Conservation (phyloP, 2,888 invertebrate genomes). For the Drosophila histrio region DNA sequence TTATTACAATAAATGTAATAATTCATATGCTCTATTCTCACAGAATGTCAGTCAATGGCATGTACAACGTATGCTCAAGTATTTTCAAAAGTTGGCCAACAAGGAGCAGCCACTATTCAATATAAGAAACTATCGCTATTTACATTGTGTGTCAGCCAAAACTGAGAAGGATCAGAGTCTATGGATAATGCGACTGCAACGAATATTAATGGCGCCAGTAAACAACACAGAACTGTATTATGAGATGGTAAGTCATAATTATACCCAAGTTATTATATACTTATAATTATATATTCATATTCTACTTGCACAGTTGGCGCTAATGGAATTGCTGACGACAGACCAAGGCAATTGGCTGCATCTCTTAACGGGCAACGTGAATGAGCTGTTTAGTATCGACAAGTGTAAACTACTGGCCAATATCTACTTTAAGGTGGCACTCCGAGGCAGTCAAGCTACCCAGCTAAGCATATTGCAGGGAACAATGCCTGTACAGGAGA, state of each 20-base stretch:
- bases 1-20: conserved; percentile 55
- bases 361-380: conserved; percentile 1
- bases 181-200: conserved; percentile 32
- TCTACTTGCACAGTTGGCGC: conserved; percentile 21
- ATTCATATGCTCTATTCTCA: conserved; percentile 58
- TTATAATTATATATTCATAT: not conserved
- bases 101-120: conserved; percentile 15
- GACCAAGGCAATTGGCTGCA: conserved; percentile 25
- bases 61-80: conserved; percentile 55
- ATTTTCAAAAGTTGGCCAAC: conserved; percentile 40
- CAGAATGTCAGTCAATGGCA: conserved; percentile 46
- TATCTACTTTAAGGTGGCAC: conserved; percentile 40
- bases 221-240: conserved; percentile 53
- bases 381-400: conserved; percentile 3
- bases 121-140: conserved; percentile 34
- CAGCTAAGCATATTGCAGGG: conserved; percentile 38
- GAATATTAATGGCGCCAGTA: conserved; percentile 1
- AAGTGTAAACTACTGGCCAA: conserved; percentile 27
- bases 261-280: not conserved
- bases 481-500: not conserved
- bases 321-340: conserved; percentile 39
- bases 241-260: conserved; percentile 49
- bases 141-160: conserved; percentile 30
- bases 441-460: not conserved
- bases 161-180: conserved; percentile 18